Conservation (phyloP, 1,140 invertebrate genomes). For the Atopsyche davidsoni region DNA sequence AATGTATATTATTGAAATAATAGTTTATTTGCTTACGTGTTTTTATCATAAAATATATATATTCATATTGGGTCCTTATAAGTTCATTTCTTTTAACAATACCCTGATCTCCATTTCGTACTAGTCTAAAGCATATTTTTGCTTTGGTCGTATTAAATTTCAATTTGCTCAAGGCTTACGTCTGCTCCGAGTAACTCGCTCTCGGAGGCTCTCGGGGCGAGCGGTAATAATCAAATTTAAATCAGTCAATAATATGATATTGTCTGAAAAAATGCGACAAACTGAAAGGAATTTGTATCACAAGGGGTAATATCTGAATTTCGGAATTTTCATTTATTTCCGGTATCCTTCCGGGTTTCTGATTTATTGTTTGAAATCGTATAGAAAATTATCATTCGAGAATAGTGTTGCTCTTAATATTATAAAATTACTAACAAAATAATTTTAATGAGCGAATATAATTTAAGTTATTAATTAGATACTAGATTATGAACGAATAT, state of each 20-base stretch:
- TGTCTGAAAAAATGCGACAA: slow-evolving; percentile 10
- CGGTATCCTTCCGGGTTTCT: neutral
- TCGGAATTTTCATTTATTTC: slow-evolving; percentile 2
- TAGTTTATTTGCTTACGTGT: no score
- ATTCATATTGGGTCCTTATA: neutral
- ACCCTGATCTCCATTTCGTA: slow-evolving; percentile 1
- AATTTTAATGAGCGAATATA: no score
- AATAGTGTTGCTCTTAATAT: no score
- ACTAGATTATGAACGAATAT: no score
- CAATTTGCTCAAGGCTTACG: slow-evolving; percentile 9
- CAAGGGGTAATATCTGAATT: neutral
- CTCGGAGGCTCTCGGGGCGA: no score
- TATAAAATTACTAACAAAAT: no score
- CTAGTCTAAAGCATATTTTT: neutral
- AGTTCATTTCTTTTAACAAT: neutral
- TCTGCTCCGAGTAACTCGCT: no score
- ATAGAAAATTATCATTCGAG: no score
- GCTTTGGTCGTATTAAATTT: slow-evolving; percentile 14
- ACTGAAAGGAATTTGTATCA: neutral
- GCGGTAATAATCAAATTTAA: slow-evolving; percentile 9
- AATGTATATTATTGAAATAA: no score
- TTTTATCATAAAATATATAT: no score
- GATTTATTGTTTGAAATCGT: no score
- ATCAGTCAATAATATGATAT: slow-evolving; percentile 8
- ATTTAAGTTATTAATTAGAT: no score